Evolutionary conservation across 64 coral and sea anemone species (phyloP).

Genomic region (Porites lutea): DNA sequence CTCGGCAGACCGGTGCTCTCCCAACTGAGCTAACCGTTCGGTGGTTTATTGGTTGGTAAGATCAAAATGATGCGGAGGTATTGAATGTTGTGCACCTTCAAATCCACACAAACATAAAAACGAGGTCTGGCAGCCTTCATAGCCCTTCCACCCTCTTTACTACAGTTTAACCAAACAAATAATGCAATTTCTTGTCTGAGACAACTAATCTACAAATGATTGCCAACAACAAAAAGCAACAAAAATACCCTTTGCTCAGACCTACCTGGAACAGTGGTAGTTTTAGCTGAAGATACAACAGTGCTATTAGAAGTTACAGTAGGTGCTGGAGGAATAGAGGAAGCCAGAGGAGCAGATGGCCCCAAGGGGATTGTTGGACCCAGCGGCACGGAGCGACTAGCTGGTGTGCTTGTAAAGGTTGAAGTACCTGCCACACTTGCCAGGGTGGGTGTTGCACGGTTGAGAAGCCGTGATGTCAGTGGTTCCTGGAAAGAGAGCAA

Average conservation of each 20-base stretch:
- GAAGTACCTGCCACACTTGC: conserved; percentile 49
- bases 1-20: too few species aligned
- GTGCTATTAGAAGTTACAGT: conserved; percentile 1
- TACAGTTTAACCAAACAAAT: too few species aligned
- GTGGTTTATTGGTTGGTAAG: too few species aligned
- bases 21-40: too few species aligned
- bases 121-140: too few species aligned
- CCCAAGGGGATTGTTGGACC: conserved; percentile 14
- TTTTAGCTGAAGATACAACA: background rate
- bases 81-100: too few species aligned
- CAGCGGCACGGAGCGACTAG: conserved; percentile 19
- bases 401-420: conserved; percentile 66
- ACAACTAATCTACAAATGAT: too few species aligned
- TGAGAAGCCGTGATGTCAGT: conserved; percentile 63
- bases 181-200: too few species aligned
- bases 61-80: too few species aligned
- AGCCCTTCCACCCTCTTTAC: too few species aligned
- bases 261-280: background rate
- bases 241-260: background rate
- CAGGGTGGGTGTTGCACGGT: conserved; percentile 44
- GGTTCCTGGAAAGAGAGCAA: conserved; percentile 41
- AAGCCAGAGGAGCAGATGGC: background rate
- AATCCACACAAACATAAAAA: too few species aligned
- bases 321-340: conserved; percentile 10
- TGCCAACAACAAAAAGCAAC: too few species aligned